Conservation (phyloP, 2,888 invertebrate genomes). For the Agrilus biguttatus region DNA sequence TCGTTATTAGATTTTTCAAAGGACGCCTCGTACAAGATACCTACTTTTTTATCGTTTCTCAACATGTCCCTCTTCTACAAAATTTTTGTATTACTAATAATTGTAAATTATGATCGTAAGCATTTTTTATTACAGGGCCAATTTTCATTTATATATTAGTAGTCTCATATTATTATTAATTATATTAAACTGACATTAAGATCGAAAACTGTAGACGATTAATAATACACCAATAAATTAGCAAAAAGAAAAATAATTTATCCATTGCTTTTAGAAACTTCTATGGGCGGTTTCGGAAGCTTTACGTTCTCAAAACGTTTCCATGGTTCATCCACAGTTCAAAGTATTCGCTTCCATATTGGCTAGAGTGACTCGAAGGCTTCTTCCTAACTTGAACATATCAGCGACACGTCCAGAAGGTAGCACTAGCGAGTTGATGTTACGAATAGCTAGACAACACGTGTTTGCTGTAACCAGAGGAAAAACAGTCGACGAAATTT, state of each 20-base stretch:
- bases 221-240: no score
- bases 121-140: no score
- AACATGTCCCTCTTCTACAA: no score
- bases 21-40: no score
- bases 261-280: constrained; percentile 43
- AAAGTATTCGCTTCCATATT: constrained; percentile 53
- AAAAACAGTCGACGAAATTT: constrained; percentile 48
- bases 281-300: constrained; percentile 72
- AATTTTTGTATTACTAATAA: no score
- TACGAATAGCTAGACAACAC: constrained; percentile 51
- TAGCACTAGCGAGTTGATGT: constrained; percentile 61
- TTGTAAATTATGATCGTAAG: no score
- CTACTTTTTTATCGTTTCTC: no score
- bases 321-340: constrained; percentile 53
- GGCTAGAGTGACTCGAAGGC: constrained; percentile 50
- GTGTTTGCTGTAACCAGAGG: constrained; percentile 50
- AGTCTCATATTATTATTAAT: no score
- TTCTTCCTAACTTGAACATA: constrained; percentile 41
- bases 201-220: no score
- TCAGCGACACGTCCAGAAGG: constrained; percentile 33
- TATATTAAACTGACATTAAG: no score
- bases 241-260: background rate
- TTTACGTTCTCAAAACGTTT: constrained; percentile 54
- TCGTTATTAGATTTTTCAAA: no score
- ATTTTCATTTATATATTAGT: no score